Percentiles rank a stretch among this genome's conserved stretches.
Conservation (phyloP, 2,797 vertebrate species). For the Muscicapa comitata region DNA sequence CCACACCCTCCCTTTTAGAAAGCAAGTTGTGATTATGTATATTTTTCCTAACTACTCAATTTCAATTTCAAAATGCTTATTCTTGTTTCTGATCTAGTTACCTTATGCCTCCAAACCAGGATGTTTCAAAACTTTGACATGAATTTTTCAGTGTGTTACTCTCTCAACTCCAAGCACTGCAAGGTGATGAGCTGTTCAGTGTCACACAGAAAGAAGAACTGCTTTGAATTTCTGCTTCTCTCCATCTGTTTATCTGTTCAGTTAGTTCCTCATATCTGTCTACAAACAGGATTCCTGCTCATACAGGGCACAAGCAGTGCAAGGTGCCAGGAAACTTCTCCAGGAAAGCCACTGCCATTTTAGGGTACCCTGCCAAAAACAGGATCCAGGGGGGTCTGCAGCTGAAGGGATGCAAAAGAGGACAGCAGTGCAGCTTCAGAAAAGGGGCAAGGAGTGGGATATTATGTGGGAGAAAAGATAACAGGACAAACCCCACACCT, state of each 20-base stretch:
- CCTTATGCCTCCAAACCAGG: not conserved
- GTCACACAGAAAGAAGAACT: not conserved
- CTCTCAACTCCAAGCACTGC: not conserved
- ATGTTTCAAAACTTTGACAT: not conserved
- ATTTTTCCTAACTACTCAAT: not conserved
- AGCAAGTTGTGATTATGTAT: not conserved
- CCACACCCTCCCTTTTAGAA: not conserved
- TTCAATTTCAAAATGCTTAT: not conserved
- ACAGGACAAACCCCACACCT: not conserved
- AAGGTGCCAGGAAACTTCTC: not conserved
- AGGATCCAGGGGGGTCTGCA: not conserved
- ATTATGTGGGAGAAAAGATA: not conserved
- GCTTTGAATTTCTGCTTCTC: not conserved
- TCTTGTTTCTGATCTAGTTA: conserved; percentile 7
- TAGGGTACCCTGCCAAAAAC: not conserved
- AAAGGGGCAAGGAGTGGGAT: not conserved
- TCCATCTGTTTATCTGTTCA: not conserved
- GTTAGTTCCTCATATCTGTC: not conserved
- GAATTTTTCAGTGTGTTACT: not conserved
- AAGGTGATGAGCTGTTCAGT: not conserved
- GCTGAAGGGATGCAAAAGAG: not conserved
- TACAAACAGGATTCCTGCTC: not conserved
- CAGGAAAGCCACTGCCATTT: not conserved
- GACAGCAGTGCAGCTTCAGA: not conserved
- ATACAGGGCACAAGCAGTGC: not conserved